phyloP scores from a whole-genome alignment of 2,888 invertebrate genomes.

The Erebia ligea region DNA sequence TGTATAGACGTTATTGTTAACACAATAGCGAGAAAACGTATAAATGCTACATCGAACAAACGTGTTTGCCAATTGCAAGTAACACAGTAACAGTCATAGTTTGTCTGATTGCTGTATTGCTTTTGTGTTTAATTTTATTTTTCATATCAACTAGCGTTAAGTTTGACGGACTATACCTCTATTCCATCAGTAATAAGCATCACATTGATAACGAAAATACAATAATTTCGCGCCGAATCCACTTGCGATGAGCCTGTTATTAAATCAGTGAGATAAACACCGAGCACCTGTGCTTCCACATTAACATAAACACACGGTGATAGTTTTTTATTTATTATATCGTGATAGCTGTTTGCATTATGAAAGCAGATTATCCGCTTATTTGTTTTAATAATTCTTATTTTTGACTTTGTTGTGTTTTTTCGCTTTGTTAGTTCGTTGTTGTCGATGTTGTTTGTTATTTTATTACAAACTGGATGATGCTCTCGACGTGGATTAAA shows the following conservation, averaged over 20 bases:
- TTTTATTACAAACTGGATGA: too few species aligned
- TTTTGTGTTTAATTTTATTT: too few species aligned
- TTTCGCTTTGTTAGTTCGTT: too few species aligned
- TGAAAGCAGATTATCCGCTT: background rate
- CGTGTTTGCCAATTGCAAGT: background rate
- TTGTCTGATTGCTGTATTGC: background rate
- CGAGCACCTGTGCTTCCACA: constrained; percentile 8
- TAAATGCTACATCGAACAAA: too few species aligned
- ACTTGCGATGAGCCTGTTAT: constrained; percentile 9
- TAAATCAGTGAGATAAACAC: constrained; percentile 14
- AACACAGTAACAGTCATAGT: background rate
- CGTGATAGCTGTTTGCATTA: constrained; percentile 1
- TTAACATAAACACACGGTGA: constrained; percentile 15
- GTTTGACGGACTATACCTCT: too few species aligned
- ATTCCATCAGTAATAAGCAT: constrained; percentile 1
- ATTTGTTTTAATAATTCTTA: background rate
- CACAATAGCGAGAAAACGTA: too few species aligned
- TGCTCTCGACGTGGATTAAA: too few species aligned
- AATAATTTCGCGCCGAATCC: background rate
- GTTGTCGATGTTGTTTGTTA: too few species aligned
- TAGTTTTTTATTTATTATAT: constrained; percentile 11
- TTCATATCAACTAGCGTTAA: too few species aligned
- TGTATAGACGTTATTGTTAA: too few species aligned
- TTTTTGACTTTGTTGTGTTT: background rate
- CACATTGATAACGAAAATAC: background rate